phyloP scores from a whole-genome alignment of 1,140 invertebrate species.

The Drosophila melanogaster region DNA sequence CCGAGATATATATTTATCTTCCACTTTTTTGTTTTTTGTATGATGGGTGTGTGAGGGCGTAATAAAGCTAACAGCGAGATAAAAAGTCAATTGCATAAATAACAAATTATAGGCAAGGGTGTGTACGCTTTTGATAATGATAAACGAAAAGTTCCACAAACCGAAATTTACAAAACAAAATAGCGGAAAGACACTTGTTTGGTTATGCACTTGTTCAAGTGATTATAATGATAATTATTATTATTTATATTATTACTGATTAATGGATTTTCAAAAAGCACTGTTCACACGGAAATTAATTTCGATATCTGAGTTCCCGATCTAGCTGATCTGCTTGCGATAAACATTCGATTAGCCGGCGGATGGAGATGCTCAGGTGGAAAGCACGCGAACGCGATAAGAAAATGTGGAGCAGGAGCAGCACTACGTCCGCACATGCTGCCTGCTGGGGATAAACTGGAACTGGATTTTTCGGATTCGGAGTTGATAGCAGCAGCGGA shows the following conservation, averaged over 20 bases:
- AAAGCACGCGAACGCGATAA: slow-evolving; percentile 38
- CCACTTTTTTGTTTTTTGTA: neutral
- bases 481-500: slow-evolving; percentile 67
- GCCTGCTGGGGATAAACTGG: slow-evolving; percentile 84
- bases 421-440: slow-evolving; percentile 82
- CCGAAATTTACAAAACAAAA: slow-evolving; percentile 36
- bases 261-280: slow-evolving; percentile 8
- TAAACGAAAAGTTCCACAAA: slow-evolving; percentile 40
- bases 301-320: slow-evolving; percentile 7
- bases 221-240: slow-evolving; percentile 3
- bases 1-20: slow-evolving; percentile 19
- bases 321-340: slow-evolving; percentile 13
- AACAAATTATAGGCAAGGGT: slow-evolving; percentile 32
- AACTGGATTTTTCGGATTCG: slow-evolving; percentile 77
- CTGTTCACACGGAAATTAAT: neutral
- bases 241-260: slow-evolving; percentile 5
- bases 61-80: slow-evolving; percentile 40
- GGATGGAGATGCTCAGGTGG: slow-evolving; percentile 28
- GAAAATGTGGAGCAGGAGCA: slow-evolving; percentile 49
- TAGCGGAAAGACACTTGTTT: slow-evolving; percentile 27
- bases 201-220: slow-evolving; percentile 17
- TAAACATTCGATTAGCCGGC: slow-evolving; percentile 26
- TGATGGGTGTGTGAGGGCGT: slow-evolving; percentile 39
- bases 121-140: slow-evolving; percentile 48
- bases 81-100: slow-evolving; percentile 40